Conservation (phyloP, 2,113 vertebrate genomes). For the Nerophis ophidion region DNA sequence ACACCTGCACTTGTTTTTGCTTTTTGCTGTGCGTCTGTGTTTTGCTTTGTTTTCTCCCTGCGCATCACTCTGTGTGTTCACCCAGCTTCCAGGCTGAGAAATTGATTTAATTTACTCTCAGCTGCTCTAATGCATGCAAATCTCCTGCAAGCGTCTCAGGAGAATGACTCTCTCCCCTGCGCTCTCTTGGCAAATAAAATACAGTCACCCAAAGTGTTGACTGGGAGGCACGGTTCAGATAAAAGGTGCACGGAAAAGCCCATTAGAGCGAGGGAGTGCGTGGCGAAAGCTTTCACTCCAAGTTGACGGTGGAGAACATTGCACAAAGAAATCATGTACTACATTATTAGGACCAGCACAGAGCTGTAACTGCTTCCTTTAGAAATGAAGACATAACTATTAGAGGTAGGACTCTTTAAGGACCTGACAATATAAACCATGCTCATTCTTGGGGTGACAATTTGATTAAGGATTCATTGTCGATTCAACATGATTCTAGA, state of each 20-base stretch:
- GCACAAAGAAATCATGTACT: slow-evolving; percentile 11
- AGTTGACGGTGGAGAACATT: slow-evolving; percentile 33
- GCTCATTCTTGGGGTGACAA: too few relatives aligned
- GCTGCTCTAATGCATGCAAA: slow-evolving; percentile 66
- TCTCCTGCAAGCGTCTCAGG: slow-evolving; percentile 52
- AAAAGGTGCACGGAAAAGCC: slow-evolving; percentile 36
- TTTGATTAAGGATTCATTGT: too few relatives aligned
- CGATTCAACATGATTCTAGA: too few relatives aligned
- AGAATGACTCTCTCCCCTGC: slow-evolving; percentile 44
- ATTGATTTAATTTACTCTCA: slow-evolving; percentile 58
- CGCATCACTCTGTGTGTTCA: background rate
- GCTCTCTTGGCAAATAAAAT: slow-evolving; percentile 50
- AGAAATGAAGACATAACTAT: too few relatives aligned
- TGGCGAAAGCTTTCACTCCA: slow-evolving; percentile 28
- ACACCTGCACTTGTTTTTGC: slow-evolving; percentile 8
- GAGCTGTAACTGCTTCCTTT: background rate
- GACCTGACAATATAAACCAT: too few relatives aligned
- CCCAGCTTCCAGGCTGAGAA: slow-evolving; percentile 41
- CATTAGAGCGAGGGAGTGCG: slow-evolving; percentile 32
- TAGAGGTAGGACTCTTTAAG: too few relatives aligned
- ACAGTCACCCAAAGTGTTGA: slow-evolving; percentile 46
- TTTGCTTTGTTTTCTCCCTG: slow-evolving; percentile 28
- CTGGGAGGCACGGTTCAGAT: slow-evolving; percentile 46
- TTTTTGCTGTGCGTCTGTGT: slow-evolving; percentile 19
- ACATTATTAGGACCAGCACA: slow-evolving; percentile 7